Evolutionary conservation across 2,797 vertebrate species (phyloP), one percentile per base, ranked within the genome.

Genomic region (Pogonophryne albipinna): DNA sequence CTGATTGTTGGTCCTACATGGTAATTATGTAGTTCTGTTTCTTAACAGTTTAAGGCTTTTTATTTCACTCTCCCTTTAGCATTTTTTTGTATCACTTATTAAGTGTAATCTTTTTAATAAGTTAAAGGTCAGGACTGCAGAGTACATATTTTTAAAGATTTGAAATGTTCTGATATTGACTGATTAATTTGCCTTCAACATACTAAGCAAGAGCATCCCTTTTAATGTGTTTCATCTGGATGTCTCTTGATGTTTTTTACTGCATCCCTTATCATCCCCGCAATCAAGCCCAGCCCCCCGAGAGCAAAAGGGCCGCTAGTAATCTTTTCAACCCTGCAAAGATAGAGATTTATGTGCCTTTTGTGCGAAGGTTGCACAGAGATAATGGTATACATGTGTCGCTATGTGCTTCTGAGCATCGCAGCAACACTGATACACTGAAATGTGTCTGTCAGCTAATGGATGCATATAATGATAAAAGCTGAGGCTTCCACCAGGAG

Each of bases 361-460:
- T 61, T 44, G 31, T 65, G 42, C 1, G 11, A 67, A 34, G 64
- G 66, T 60, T 73, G 50, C 27, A 11, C 11, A 19, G 71, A 68
- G 67, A 74, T 81, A 83, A 83, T 89, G 34, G 44, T 62, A 51
- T 66, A 60, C 74, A 84, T 78, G 66, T 84, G 77, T 76, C 34
- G 6, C 60, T 46, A 65, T 59, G 59, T 76, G 68, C 46, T 50
- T 71, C 38, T 57, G 59, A 58, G 42, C 23, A 64, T 71, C 11
- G 12, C 45, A 69, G 70, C 73, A 65, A 74, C 55, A 76, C 74
- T 65, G 76, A 76, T 60, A 46, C 66, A 34, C 58, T 76, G 56
- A 68, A 74, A 74, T 65, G 74, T 82, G 70, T 72, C 56, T 78
- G 74, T 64, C 76, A 62, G 74, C 60, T 76, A 82, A 82, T 66